Evolutionary conservation across 2,113 vertebrate genomes (phyloP), one percentile per base, ranked within the genome.

Genomic region (Oncorhynchus nerka): DNA sequence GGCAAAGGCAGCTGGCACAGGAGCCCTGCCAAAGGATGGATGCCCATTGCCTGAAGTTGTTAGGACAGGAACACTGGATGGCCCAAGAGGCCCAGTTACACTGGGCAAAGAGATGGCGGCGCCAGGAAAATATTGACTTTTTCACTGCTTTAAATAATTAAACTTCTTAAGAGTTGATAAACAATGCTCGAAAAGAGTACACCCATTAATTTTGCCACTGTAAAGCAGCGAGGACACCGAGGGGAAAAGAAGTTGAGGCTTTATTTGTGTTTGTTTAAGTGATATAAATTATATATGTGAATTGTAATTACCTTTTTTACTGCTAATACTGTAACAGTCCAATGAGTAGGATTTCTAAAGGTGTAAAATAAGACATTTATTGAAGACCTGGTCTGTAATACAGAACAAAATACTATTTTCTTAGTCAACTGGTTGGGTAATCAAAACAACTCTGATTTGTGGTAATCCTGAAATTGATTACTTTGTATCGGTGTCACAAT

Each of bases 61-160:
- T 79, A 75, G 74, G 69, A 80, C 51, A n/a, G 80, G 26, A 73
- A 30, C 70, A 51, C 68, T 28, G 32, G 39, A 73, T 48, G 81
- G 3, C 24, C 70, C 20, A 15, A 78, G 78, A 45, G 68, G 66
- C 32, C 49, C 49, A 48, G 15, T 65, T 68, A 74, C 65, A 59
- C 57, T 79, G 68, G 77, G 45, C 62, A 32, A 45, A 49, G 65
- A 12, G n/a, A 70, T n/a, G 12, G 30, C 12, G 8, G 67, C 30
- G 68, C 77, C 73, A 84, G 77, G 75, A 71, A 74, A 88, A 80
- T 84, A 83, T 83, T 85, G 76, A 85, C 81, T 86, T 83, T 84
- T 70, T 80, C 71, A 83, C 49, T 71, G 62, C 55, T 75, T 70
- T 67, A 71, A 81, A 82, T 75, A 55, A 84, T 78, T 32, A 8